Base-by-base conservation (phyloP, 64 coral and sea anemone genomes). In the Trachythela sp. region DNA sequence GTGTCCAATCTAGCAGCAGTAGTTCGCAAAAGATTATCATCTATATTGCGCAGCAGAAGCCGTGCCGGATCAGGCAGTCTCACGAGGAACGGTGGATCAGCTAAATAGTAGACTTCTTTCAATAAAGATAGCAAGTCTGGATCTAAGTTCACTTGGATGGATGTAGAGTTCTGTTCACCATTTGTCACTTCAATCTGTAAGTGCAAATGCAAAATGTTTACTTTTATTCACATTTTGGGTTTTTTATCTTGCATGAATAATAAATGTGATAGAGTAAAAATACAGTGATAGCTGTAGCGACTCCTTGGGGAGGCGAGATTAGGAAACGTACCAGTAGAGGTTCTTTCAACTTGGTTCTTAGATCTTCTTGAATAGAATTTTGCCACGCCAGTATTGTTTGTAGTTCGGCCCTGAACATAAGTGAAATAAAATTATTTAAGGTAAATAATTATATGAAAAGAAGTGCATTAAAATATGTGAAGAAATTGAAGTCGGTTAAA, bases 1-100 rank as follows among this genome's bases (percentile, higher is more conserved):
- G 96, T 94, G 26, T 95, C 96, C 89, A 99, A 91, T 14, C 91
- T 89, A 36, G 96, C 90, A 54, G 96, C 96, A 32, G 96, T 99
- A 29, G 96, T 91, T 8, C 96, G 89, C 43, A 99, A 59, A 17
- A 91, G 91, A 39, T 70, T 89, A 37, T 91, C 91, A 76, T 99
- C 91, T 24, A 93, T 93, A 52, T 89, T 94, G 31, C 96, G 89
- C 34, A 99, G 84, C 15, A 99, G 84, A 27, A 94, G 54, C 8
- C 96, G 88, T 26, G 90, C 93, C 4, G 93, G 50, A 30, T 99
- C 96, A 33, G 96, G 94, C 30, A 99, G 91, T n/a, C 90, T 93
- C 10, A 94, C 89, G 32, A 60, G 52, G 56, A 99, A 99, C 33
- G 96, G 96, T 33, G 91, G 91, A 2, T 91, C 91, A 18, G 93